Percentiles rank a stretch among this genome's conserved stretches.
These are phyloP conservation scores for Trissolcus japonicus DNA, from an alignment of 2,888 invertebrate species.

Conservation along the genomic window DNA sequence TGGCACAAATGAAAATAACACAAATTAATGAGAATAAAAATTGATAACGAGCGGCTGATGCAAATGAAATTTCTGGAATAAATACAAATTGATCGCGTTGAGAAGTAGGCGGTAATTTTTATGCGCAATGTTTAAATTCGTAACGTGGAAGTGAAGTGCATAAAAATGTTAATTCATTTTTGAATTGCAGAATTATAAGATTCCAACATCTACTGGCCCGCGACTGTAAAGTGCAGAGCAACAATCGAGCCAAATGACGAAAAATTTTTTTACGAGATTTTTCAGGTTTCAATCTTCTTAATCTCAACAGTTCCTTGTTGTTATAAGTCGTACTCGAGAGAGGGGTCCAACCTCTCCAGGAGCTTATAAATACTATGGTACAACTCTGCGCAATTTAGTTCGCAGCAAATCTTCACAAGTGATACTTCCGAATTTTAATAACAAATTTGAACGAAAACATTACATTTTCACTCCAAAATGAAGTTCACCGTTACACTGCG, in stretches of 20 bases:
- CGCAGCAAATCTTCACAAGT: conserved; percentile 18
- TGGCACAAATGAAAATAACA: not conserved
- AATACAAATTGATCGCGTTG: not conserved
- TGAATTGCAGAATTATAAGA: not conserved
- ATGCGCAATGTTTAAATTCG: not conserved
- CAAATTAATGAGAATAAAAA: not conserved
- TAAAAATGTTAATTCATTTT: not conserved
- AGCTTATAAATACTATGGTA: conserved; percentile 53
- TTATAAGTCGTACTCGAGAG: conserved; percentile 27
- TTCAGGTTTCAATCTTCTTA: conserved; percentile 2
- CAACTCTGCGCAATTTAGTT: conserved; percentile 49
- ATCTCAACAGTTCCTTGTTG: conserved; percentile 19
- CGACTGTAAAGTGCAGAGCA: not conserved
- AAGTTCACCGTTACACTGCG: conserved; percentile 11
- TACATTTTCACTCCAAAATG: conserved; percentile 12
- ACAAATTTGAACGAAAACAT: not conserved
- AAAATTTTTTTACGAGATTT: not conserved
- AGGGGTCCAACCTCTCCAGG: conserved; percentile 25
- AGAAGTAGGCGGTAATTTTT: not conserved
- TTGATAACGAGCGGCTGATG: not conserved
- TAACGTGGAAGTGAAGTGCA: not conserved
- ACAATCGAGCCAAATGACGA: conserved; percentile 14
- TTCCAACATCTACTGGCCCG: not conserved
- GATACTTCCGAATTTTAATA: conserved; percentile 6
- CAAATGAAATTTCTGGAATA: not conserved